Percentiles rank a stretch among this genome's conserved stretches.
These are phyloP conservation scores for Coremacera marginata DNA, from an alignment of 2,888 invertebrate species.

Conservation along the genomic window DNA sequence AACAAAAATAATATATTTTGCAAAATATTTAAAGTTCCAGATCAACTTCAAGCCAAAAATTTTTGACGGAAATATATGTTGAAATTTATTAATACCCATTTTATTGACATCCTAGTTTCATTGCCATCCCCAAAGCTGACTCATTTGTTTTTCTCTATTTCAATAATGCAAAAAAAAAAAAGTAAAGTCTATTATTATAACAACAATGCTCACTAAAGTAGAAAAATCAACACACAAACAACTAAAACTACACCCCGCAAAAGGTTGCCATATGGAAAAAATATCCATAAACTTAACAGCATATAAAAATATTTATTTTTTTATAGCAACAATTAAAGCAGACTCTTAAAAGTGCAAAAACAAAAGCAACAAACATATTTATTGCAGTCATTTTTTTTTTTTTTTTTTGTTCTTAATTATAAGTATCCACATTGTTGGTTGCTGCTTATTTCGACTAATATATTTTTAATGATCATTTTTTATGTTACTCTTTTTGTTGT, in stretches of 20 bases:
- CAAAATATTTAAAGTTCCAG: no score
- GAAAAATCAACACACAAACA: background rate
- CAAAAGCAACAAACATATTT: background rate
- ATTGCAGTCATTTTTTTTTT: background rate
- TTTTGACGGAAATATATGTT: no score
- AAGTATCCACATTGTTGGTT: no score
- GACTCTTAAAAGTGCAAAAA: background rate
- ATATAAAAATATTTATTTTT: background rate
- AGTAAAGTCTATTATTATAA: background rate
- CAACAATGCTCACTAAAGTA: no score
- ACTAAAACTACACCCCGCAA: background rate
- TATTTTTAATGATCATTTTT: no score
- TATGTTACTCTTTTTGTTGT: no score
- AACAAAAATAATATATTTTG: no score
- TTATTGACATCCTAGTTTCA: no score
- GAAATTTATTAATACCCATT: no score
- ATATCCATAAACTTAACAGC: background rate
- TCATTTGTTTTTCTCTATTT: slow-evolving; percentile 6
- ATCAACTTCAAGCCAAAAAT: no score
- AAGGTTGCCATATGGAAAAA: slow-evolving; percentile 4
- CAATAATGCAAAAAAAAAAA: background rate
- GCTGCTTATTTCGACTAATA: no score
- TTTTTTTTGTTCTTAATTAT: background rate
- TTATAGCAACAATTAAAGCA: slow-evolving; percentile 8
- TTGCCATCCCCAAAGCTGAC: background rate